Evolutionary conservation across 2,888 invertebrate genomes (phyloP).

Genomic region (Zootermopsis nevadensis): DNA sequence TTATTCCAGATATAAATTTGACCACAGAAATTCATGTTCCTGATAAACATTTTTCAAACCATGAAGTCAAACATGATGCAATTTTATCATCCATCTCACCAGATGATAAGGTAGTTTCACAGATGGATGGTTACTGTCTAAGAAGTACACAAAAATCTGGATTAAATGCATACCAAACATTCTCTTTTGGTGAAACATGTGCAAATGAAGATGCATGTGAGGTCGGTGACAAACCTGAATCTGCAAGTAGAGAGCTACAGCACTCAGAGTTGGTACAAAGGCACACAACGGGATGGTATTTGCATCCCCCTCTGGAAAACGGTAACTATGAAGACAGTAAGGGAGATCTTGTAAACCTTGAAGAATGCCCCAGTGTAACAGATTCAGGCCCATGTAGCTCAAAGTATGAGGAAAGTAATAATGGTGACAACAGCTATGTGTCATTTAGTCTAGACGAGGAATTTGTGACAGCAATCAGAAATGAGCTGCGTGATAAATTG

Average conservation of each 20-base stretch:
- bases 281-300: conserved; percentile 54
- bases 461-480: conserved; percentile 76
- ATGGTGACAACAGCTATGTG: conserved; percentile 65
- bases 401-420: conserved; percentile 41
- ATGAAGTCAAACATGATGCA: too few relatives aligned
- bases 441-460: conserved; percentile 75
- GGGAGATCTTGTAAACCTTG: background rate
- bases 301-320: conserved; percentile 53
- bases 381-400: conserved; percentile 28
- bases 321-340: conserved; percentile 9
- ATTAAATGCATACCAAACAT: background rate
- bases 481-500: conserved; percentile 76
- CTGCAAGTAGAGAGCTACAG: background rate
- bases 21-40: too few relatives aligned
- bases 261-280: background rate
- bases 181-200: background rate
- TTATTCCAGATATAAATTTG: too few relatives aligned
- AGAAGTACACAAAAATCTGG: too few relatives aligned
- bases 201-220: background rate
- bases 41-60: too few relatives aligned
- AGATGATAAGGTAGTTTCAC: too few relatives aligned
- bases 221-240: background rate
- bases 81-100: too few relatives aligned
- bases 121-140: too few relatives aligned
- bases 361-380: conserved; percentile 20